Evolutionary conservation across 1,140 invertebrate species (phyloP).

Genomic region (Oryctes rhinoceros): DNA sequence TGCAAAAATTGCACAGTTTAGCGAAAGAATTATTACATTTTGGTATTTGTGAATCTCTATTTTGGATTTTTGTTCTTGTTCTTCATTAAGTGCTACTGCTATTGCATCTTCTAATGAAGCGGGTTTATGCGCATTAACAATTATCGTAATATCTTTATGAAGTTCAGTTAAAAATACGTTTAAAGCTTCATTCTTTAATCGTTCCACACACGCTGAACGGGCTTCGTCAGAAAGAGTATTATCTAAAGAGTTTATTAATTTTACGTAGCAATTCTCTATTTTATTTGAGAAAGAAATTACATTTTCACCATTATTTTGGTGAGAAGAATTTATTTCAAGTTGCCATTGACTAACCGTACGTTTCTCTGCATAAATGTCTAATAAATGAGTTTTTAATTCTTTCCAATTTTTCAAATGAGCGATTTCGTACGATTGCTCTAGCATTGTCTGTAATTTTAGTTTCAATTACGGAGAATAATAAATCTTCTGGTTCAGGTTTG

Average conservation of each 20-base stretch:
- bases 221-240: conserved; percentile 45
- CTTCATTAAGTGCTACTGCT: neutral
- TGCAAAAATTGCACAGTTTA: conserved; percentile 23
- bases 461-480: conserved; percentile 42
- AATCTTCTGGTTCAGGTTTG: conserved; percentile 7
- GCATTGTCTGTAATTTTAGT: conserved; percentile 44
- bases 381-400: conserved; percentile 43
- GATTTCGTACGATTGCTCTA: conserved; percentile 41
- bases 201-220: conserved; percentile 47
- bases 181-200: conserved; percentile 51
- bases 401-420: conserved; percentile 35
- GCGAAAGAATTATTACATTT: conserved; percentile 22
- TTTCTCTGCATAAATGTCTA: conserved; percentile 40
- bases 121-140: conserved; percentile 38
- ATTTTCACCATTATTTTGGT: conserved; percentile 20
- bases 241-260: conserved; percentile 52
- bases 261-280: conserved; percentile 43
- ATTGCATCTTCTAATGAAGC: conserved; percentile 24
- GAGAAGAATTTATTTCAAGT: conserved; percentile 44
- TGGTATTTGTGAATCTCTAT: conserved; percentile 13
- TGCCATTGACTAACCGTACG: conserved; percentile 42
- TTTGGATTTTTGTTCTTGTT: conserved; percentile 32
- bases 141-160: conserved; percentile 31
- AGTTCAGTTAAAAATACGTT: conserved; percentile 52
- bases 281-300: conserved; percentile 39